These are phyloP conservation scores for Drosophila austrosaltans DNA, from an alignment of 2,888 invertebrate species.

Conservation along the genomic window DNA sequence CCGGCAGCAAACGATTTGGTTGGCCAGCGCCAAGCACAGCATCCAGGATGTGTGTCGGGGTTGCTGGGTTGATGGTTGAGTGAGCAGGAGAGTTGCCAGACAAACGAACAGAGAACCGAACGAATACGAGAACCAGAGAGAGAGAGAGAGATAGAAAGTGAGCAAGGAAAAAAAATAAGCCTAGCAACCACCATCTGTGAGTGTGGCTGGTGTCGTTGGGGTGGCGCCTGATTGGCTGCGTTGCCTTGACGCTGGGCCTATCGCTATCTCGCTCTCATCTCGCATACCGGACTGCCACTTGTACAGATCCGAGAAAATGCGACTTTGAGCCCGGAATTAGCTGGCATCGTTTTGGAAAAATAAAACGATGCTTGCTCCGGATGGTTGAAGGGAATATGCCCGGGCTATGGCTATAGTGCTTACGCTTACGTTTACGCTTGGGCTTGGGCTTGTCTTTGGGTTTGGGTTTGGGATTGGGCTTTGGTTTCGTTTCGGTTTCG, in stretches of 20 bases:
- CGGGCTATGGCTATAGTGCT: not conserved
- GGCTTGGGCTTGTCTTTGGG: not conserved
- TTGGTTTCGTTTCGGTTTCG: conserved; percentile 3
- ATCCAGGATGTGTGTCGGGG: conserved; percentile 53
- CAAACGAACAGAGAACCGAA: conserved; percentile 1
- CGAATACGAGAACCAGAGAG: conserved; percentile 6
- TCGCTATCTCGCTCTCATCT: conserved; percentile 58
- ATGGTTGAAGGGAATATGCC: too few relatives aligned
- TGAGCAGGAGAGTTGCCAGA: conserved; percentile 16
- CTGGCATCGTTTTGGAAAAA: conserved; percentile 64
- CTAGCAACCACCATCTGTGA: conserved; percentile 65
- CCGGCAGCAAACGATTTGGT: conserved; percentile 73
- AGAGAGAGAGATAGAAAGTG: conserved; percentile 21
- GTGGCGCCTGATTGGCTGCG: conserved; percentile 68
- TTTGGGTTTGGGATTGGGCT: not conserved
- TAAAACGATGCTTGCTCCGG: conserved; percentile 37
- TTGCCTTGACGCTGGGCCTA: conserved; percentile 70
- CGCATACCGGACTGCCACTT: conserved; percentile 59
- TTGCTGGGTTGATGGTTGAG: conserved; percentile 42
- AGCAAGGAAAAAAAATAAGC: conserved; percentile 26
- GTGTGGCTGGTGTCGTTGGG: conserved; percentile 60
- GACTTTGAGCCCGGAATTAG: conserved; percentile 81
- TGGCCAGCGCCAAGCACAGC: conserved; percentile 66
- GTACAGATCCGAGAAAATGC: conserved; percentile 73
- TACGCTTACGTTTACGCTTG: not conserved